Base-by-base conservation (phyloP, 1,140 invertebrate genomes). In the Palaemon carinicauda region DNA sequence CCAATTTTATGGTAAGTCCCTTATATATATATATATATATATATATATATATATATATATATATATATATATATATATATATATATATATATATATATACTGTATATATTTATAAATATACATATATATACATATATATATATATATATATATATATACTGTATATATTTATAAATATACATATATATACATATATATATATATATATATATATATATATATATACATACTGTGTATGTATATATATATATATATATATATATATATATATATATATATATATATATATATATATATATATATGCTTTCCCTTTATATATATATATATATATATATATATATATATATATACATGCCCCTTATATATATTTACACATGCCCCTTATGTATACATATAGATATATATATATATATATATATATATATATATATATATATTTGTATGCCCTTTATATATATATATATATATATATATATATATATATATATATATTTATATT, bases 31-130 rank as follows among this genome's bases (percentile, higher is more conserved):
- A n/a, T n/a, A n/a, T n/a, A n/a, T n/a, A n/a, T n/a, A 65, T 12
- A 21, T 12, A 65, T n/a, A 15, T 80, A 41, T 80, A 41, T 80
- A 65, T 33, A 65, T 65, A 65, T 80, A 41, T 80, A n/a, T n/a
- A n/a, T 41, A 12, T 65, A 65, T 65, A n/a, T 65, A n/a, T 65
- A 65, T 65, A n/a, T 65, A n/a, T 65, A n/a, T 10, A 65, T 10
- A n/a, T 10, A 65, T 19, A 60, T 19, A 60, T 19, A 41, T 41
- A 41, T 41, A 41, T 41, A 41, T 41, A 41, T 41, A 41, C 33
- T 41, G 9, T 41, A 41, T 41, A 41, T 41, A n/a, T n/a, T n/a
- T n/a, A n/a, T 41, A 41, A 4, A 41, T 41, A 41, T 41, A 41
- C n/a, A 41, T 41, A 41, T 21, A 17, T 78, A 24, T 24, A 24